Base-by-base conservation (phyloP, 2,888 invertebrate genomes). In the Aethes cnicana region DNA sequence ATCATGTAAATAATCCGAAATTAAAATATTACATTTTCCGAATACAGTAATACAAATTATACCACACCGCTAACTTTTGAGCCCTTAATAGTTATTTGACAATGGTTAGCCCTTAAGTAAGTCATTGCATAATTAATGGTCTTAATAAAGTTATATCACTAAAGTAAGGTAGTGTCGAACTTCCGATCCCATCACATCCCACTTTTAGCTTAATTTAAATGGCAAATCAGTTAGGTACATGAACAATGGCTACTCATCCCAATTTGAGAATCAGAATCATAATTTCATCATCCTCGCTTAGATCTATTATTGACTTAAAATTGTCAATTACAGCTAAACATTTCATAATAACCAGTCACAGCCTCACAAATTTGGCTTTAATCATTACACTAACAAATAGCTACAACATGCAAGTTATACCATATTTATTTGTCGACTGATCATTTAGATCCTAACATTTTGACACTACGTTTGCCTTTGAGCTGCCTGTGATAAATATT, bases 321-420 rank as follows among this genome's bases (percentile, higher is more conserved):
- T 30, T 36, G 17, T 47, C 12, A 23, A 14, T 20, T 41, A 32
- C 28, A 30, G n/a, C 12, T 26, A 36, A 28, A n/a, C n/a, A n/a
- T n/a, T n/a, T 42, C 42, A 47, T 32, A 46, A 39, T 21, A 46
- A 52, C 46, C 32, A 52, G 37, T 52, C 52, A 52, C 52, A 52
- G 52, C 52, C 52, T 46, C 36, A 20, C 35, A 16, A 50, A 33
- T 52, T 52, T 52, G 44, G 52, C 52, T 52, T 39, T 16, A 42
- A 41, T 32, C 25, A 35, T 35, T 33, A 26, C 25, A 28, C 21
- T 50, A 43, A 43, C 11, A 23, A 23, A 37, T 6, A 8, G n/a
- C 43, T 50, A 50, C 30, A 39, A 50, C 50, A 44, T 50, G 50
- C 50, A 36, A 30, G 9, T 36, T 23, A 50, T 25, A 1, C 43